Conservation (phyloP, 2,888 invertebrate genomes). For the Drosophila rubida region DNA sequence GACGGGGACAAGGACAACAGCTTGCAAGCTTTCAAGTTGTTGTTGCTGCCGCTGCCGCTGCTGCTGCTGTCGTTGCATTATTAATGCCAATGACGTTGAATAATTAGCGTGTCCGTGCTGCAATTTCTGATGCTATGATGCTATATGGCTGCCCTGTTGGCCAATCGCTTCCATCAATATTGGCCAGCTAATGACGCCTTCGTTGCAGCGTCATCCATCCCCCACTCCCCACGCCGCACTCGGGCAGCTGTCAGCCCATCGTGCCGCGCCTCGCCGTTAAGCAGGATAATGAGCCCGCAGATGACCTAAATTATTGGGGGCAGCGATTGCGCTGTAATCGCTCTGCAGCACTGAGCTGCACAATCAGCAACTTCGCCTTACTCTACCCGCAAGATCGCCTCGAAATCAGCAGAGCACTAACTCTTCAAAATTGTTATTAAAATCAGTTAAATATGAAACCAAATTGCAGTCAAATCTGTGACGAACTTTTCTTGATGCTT, state of each 20-base stretch:
- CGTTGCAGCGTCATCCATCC: slow-evolving; percentile 39
- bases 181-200: slow-evolving; percentile 42
- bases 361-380: neutral
- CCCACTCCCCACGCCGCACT: slow-evolving; percentile 17
- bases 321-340: neutral
- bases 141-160: slow-evolving; percentile 24
- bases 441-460: no score
- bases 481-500: no score
- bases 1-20: slow-evolving; percentile 30
- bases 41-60: slow-evolving; percentile 2
- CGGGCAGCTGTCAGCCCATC: neutral
- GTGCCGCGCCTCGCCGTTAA: slow-evolving; percentile 5
- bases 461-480: no score
- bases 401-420: no score
- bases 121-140: slow-evolving; percentile 42
- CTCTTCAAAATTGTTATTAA: no score
- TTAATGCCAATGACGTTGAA: slow-evolving; percentile 79
- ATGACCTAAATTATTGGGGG: slow-evolving; percentile 30
- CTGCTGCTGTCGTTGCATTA: slow-evolving; percentile 52
- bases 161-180: slow-evolving; percentile 66
- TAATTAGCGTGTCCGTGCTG: slow-evolving; percentile 64
- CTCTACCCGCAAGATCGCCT: no score
- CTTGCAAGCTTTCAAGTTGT: slow-evolving; percentile 29
- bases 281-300: slow-evolving; percentile 37
- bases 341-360: neutral